These are phyloP conservation scores for Agonopterix alstromeriana DNA, from an alignment of 2,888 invertebrate species.

Conservation along the genomic window DNA sequence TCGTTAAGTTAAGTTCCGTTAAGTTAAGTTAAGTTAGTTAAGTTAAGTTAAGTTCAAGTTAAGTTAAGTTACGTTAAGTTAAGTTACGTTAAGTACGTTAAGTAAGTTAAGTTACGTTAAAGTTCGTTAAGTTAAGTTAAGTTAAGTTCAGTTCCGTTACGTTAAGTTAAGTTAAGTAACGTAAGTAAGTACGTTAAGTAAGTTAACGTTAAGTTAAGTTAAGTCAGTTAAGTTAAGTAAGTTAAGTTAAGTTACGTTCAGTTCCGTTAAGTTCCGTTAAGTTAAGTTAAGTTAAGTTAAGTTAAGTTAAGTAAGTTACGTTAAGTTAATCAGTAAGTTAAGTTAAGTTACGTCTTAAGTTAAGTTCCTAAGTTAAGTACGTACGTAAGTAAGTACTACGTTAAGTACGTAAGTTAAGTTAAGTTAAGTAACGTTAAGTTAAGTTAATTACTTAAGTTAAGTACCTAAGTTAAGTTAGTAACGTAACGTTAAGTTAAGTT, in stretches of 20 bases:
- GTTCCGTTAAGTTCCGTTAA: slow-evolving; percentile 6
- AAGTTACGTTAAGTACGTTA: slow-evolving; percentile 9
- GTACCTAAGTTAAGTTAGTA: slow-evolving; percentile 7
- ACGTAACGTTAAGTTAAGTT: slow-evolving; percentile 6
- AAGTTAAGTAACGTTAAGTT: slow-evolving; percentile 7
- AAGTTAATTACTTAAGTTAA: slow-evolving; percentile 6
- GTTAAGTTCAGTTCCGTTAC: slow-evolving; percentile 7
- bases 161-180: slow-evolving; percentile 8
- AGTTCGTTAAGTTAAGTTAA: slow-evolving; percentile 10
- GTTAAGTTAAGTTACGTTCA: slow-evolving; percentile 7
- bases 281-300: background rate
- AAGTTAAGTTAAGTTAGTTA: slow-evolving; percentile 11
- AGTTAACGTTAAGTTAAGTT: slow-evolving; percentile 9
- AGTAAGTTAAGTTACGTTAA: slow-evolving; percentile 9
- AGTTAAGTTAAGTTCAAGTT: slow-evolving; percentile 12
- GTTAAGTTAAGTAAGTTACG: background rate
- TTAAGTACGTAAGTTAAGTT: slow-evolving; percentile 6
- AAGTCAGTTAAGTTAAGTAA: slow-evolving; percentile 3
- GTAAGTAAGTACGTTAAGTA: slow-evolving; percentile 5
- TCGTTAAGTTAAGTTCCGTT: slow-evolving; percentile 11
- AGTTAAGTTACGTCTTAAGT: slow-evolving; percentile 7
- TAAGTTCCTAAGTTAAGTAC: slow-evolving; percentile 6
- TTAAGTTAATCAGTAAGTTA: slow-evolving; percentile 5
- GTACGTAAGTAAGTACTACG: slow-evolving; percentile 4
- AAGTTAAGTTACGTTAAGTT: slow-evolving; percentile 11